Percentiles rank a stretch among this genome's conserved stretches.
Conservation (phyloP, 2,113 vertebrate genomes). For the Oryzias woworae region DNA sequence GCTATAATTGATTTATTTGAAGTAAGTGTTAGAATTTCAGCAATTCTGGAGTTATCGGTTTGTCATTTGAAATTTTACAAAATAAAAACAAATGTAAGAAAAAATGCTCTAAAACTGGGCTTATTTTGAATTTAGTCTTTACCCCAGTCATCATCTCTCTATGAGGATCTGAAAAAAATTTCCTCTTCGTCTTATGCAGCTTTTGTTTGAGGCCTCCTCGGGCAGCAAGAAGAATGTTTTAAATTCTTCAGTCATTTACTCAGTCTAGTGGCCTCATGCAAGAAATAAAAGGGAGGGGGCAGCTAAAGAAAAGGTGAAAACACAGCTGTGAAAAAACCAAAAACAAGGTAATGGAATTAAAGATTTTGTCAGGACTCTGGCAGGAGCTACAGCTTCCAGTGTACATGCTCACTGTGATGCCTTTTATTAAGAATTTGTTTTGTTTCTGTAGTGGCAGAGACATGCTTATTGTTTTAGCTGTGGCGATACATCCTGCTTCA, state of each 20-base stretch:
- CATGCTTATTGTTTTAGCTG: slow-evolving; percentile 60
- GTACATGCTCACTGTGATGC: slow-evolving; percentile 32
- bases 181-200: slow-evolving; percentile 42
- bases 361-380: slow-evolving; percentile 5
- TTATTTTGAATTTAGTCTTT: slow-evolving; percentile 26
- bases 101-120: slow-evolving; percentile 41
- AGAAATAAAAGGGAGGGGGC: slow-evolving; percentile 29
- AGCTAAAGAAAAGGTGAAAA: slow-evolving; percentile 25
- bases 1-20: no score
- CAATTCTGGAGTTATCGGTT: background rate
- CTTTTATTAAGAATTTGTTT: slow-evolving; percentile 52
- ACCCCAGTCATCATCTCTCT: slow-evolving; percentile 47
- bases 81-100: background rate
- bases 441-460: slow-evolving; percentile 59
- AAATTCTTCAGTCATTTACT: slow-evolving; percentile 70
- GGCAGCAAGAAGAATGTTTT: slow-evolving; percentile 63
- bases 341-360: slow-evolving; percentile 7
- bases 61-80: slow-evolving; percentile 24
- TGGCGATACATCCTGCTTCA: slow-evolving; percentile 62
- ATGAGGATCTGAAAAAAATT: slow-evolving; percentile 52
- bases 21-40: no score
- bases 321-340: slow-evolving; percentile 11
- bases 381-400: slow-evolving; percentile 6
- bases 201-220: slow-evolving; percentile 52
- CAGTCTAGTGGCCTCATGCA: slow-evolving; percentile 48